Conservation (phyloP, 2,888 invertebrate species). For the Dusona sp. region DNA sequence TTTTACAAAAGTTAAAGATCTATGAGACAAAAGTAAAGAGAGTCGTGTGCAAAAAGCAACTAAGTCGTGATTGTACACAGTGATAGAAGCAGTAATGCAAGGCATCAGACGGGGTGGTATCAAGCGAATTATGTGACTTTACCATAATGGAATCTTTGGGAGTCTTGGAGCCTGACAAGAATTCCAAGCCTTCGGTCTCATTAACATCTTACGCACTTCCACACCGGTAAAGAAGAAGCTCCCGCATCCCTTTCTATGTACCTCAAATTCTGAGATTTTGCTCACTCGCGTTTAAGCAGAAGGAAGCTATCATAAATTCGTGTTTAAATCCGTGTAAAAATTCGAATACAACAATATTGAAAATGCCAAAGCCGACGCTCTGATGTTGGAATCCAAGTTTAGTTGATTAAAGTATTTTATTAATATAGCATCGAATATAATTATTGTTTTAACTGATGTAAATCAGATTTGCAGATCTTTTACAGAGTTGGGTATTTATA, state of each 20-base stretch:
- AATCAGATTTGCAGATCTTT: neutral
- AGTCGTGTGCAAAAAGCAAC: slow-evolving; percentile 34
- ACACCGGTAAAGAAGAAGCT: slow-evolving; percentile 46
- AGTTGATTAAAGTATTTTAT: neutral
- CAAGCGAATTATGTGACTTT: slow-evolving; percentile 72
- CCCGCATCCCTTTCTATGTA: slow-evolving; percentile 53
- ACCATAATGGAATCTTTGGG: slow-evolving; percentile 82
- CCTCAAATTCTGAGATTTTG: slow-evolving; percentile 66
- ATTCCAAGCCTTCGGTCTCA: slow-evolving; percentile 84
- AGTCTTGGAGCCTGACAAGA: slow-evolving; percentile 82
- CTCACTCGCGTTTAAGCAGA: slow-evolving; percentile 52
- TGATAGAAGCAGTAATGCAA: slow-evolving; percentile 62
- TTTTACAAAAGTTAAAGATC: neutral
- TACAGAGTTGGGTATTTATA: neutral
- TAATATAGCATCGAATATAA: neutral
- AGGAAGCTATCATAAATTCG: slow-evolving; percentile 78
- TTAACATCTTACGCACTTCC: slow-evolving; percentile 84
- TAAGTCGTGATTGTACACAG: slow-evolving; percentile 76
- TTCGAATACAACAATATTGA: neutral
- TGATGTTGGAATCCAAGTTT: neutral
- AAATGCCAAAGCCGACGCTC: neutral
- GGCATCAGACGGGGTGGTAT: slow-evolving; percentile 50
- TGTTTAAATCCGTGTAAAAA: neutral
- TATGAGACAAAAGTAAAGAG: neutral
- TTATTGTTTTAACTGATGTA: neutral